phyloP scores from a whole-genome alignment of 92 coral and sea anemone species.

The Siderastrea radians region DNA sequence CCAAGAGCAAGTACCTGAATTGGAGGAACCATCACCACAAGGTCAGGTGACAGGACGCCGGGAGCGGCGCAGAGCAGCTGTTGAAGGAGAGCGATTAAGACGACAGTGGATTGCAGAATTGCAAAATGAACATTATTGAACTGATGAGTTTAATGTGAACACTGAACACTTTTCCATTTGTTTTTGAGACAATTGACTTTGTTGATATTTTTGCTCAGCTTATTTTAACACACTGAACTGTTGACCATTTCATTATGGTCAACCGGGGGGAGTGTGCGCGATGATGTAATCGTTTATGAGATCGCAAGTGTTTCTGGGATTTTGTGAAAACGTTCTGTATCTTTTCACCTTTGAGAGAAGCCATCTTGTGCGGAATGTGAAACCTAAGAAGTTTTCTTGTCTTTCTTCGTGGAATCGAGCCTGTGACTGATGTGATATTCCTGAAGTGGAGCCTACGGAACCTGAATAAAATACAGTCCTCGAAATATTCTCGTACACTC shows the following conservation, averaged over 20 bases:
- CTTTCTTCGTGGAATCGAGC: too few species aligned
- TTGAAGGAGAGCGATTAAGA: neutral
- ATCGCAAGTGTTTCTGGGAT: too few species aligned
- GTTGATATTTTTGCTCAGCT: neutral
- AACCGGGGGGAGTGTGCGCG: neutral
- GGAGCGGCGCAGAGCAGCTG: neutral
- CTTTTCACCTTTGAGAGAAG: too few species aligned
- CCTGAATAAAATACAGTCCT: too few species aligned
- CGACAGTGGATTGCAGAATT: slow-evolving; percentile 11
- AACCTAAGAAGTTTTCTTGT: too few species aligned
- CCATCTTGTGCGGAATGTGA: too few species aligned
- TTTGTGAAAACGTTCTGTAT: too few species aligned
- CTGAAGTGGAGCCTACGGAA: too few species aligned
- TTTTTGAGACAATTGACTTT: neutral
- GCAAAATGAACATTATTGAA: slow-evolving; percentile 2
- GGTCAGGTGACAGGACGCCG: neutral
- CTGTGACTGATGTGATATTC: too few species aligned
- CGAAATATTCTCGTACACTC: too few species aligned
- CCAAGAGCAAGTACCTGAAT: neutral
- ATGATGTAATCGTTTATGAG: too few species aligned
- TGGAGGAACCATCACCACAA: neutral
- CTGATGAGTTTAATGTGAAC: neutral
- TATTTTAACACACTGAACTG: neutral
- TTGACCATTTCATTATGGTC: neutral
- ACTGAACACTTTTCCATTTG: neutral